phyloP scores from a whole-genome alignment of 2,888 invertebrate species.

The Rapana venosa region DNA sequence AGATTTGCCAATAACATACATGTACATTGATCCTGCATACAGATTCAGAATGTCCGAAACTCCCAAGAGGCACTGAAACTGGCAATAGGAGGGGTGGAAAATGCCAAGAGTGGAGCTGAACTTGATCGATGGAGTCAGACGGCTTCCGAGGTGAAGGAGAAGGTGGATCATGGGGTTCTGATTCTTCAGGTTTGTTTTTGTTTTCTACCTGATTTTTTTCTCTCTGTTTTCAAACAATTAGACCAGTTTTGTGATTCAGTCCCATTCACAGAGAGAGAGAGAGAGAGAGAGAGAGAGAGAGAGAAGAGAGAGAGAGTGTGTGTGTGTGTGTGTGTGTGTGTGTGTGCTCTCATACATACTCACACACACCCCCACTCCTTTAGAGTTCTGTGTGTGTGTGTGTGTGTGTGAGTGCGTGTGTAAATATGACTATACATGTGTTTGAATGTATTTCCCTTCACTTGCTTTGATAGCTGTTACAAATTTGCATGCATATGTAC shows the following conservation, averaged over 20 bases:
- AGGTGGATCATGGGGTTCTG: constrained; percentile 65
- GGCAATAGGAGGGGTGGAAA: constrained; percentile 63
- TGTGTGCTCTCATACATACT: too few relatives aligned
- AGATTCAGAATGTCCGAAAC: constrained; percentile 68
- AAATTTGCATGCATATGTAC: not conserved
- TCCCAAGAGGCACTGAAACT: constrained; percentile 65
- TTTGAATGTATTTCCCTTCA: not conserved
- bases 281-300: too few relatives aligned
- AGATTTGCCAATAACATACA: not conserved
- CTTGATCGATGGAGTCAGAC: constrained; percentile 56
- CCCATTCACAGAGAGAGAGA: too few relatives aligned
- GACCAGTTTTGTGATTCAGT: too few relatives aligned
- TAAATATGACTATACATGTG: not conserved
- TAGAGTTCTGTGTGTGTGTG: too few relatives aligned
- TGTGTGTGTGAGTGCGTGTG: not conserved
- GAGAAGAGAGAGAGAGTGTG: too few relatives aligned
- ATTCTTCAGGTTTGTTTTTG: constrained; percentile 65
- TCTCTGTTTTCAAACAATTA: not conserved
- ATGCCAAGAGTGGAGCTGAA: constrained; percentile 60
- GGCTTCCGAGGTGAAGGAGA: constrained; percentile 63
- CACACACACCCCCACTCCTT: too few relatives aligned
- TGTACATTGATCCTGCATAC: constrained; percentile 18
- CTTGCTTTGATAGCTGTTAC: not conserved
- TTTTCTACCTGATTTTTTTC: not conserved
- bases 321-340: not conserved